Percentiles rank a stretch among this genome's conserved stretches.
Conservation (phyloP, 2,797 vertebrate genomes). For the Artibeus jamaicensis region DNA sequence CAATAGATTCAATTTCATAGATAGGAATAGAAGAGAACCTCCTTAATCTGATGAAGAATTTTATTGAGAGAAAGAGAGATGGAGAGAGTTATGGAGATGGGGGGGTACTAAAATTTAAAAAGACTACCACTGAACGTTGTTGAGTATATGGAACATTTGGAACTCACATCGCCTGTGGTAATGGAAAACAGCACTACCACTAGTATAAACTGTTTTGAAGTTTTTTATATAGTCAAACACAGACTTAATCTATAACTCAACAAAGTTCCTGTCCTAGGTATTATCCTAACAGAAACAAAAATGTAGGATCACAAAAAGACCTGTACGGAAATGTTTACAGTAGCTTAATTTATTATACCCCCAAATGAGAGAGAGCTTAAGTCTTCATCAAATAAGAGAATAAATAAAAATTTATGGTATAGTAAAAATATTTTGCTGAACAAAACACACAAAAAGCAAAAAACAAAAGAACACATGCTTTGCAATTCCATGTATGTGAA, state of each 20-base stretch:
- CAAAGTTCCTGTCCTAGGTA: neutral
- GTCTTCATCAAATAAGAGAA: constrained; percentile 1
- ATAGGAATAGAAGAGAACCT: neutral
- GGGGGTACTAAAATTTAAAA: neutral
- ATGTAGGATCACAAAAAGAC: neutral
- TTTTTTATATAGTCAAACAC: constrained; percentile 47
- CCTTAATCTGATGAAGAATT: neutral
- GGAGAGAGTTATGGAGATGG: no score
- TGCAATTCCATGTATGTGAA: neutral
- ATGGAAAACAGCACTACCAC: constrained; percentile 44
- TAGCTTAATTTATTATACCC: neutral
- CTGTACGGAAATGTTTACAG: constrained; percentile 11
- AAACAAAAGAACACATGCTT: neutral
- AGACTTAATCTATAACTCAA: constrained; percentile 31
- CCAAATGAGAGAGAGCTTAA: constrained; percentile 14
- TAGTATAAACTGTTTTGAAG: constrained; percentile 55
- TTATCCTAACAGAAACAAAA: constrained; percentile 36
- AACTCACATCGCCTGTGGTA: constrained; percentile 26
- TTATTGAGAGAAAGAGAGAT: neutral
- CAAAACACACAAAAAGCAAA: neutral
- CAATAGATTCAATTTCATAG: neutral
- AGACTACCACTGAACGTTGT: neutral
- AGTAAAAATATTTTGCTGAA: neutral
- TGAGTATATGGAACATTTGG: constrained; percentile 16
- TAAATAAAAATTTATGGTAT: constrained; percentile 40